Evolutionary conservation across 1,140 invertebrate species (phyloP).

Genomic region (Pseudomyrmex flavicornis): DNA sequence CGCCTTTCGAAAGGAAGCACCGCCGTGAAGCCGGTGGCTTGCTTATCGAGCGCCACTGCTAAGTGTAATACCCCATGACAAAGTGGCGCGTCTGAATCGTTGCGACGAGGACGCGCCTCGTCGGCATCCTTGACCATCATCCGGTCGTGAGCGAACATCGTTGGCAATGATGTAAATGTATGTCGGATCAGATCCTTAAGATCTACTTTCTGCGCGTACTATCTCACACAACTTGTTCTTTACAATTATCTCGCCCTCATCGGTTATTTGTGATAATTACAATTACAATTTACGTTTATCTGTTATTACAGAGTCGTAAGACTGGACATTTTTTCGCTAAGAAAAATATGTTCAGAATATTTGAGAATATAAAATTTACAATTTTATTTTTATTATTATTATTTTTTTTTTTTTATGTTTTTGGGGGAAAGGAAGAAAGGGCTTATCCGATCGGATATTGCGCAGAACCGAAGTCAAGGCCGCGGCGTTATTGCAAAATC

Average conservation of each 20-base stretch:
- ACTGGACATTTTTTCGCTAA: too few relatives aligned
- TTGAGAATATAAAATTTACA: too few relatives aligned
- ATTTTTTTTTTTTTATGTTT: not conserved
- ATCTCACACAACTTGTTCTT: too few relatives aligned
- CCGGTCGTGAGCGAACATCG: slow-evolving; percentile 49
- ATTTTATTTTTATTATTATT: too few relatives aligned
- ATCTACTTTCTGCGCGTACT: too few relatives aligned
- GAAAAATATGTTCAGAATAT: too few relatives aligned
- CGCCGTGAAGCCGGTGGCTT: slow-evolving; percentile 30
- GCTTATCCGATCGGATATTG: slow-evolving; percentile 18
- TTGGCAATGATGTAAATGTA: slow-evolving; percentile 13
- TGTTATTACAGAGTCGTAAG: too few relatives aligned
- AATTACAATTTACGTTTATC: not conserved
- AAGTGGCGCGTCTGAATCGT: slow-evolving; percentile 70
- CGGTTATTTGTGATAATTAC: too few relatives aligned
- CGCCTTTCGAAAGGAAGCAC: slow-evolving; percentile 69
- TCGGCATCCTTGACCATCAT: slow-evolving; percentile 69
- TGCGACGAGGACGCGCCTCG: slow-evolving; percentile 62
- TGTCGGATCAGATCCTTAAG: slow-evolving; percentile 5
- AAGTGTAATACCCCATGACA: slow-evolving; percentile 73
- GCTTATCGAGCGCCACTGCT: slow-evolving; percentile 66
- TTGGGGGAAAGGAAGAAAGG: too few relatives aligned
- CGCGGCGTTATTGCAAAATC: slow-evolving; percentile 44
- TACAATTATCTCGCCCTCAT: too few relatives aligned
- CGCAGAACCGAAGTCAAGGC: slow-evolving; percentile 41